A percentile compares a stretch with the other conserved stretches of the same genome.
phyloP scores from a whole-genome alignment of 1,140 invertebrate genomes.

The Heterodera schachtii region DNA sequence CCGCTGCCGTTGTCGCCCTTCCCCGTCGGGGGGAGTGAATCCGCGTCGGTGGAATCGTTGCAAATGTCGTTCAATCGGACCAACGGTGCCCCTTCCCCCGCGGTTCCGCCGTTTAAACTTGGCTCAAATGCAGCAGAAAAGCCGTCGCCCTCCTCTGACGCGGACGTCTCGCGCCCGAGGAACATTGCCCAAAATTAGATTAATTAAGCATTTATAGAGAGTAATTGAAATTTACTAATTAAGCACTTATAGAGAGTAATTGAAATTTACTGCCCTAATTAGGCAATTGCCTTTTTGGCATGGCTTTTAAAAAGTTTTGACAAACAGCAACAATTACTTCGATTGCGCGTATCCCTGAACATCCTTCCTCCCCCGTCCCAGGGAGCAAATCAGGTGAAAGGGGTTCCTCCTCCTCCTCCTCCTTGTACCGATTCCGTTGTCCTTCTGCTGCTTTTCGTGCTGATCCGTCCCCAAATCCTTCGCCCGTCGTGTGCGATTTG shows the following conservation, averaged over 20 bases:
- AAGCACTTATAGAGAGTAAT: too few species aligned
- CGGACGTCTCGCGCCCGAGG: not conserved
- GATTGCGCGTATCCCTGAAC: conserved; percentile 39
- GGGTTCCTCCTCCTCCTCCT: not conserved
- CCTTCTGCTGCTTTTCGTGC: not conserved
- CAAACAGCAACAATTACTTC: conserved; percentile 35
- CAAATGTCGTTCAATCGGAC: conserved; percentile 63
- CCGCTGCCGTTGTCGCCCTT: not conserved
- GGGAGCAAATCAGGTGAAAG: conserved; percentile 14
- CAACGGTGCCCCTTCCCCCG: conserved; percentile 48
- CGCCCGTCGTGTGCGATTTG: conserved; percentile 48
- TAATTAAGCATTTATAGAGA: not conserved
- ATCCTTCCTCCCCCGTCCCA: not conserved
- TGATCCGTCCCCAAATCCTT: not conserved
- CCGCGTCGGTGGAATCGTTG: conserved; percentile 57
- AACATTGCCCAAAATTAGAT: not conserved
- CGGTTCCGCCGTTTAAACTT: conserved; percentile 6
- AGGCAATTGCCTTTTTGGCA: too few species aligned
- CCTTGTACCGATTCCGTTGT: not conserved
- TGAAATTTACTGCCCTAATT: too few species aligned
- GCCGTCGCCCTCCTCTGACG: conserved; percentile 32
- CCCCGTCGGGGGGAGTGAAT: not conserved
- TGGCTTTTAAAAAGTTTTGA: not conserved
- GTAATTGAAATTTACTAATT: too few species aligned
- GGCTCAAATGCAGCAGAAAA: conserved; percentile 37